Base-by-base conservation (phyloP, 1,140 invertebrate species). In the Eumaeus atala region DNA sequence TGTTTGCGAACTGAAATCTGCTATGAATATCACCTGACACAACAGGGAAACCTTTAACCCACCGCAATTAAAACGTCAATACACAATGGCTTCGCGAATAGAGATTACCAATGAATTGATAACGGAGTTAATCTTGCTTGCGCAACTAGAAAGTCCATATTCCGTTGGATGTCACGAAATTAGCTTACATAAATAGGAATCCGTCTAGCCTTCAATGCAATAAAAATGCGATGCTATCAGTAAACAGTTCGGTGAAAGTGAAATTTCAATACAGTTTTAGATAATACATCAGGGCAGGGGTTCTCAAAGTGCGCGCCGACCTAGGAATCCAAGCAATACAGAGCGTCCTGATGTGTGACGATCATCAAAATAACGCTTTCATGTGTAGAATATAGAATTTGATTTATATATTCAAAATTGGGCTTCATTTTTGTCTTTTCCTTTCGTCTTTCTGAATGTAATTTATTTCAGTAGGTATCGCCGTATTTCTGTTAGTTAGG, bases 221-320 rank as follows among this genome's bases (percentile, higher is more conserved):
- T 70, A 74, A 67, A 58, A 62, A 68, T 67, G 56, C 58, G 55
- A 48, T 55, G 53, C 57, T 59, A 66, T 67, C 64, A 69, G 66
- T 66, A 73, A 74, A 77, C 68, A 70, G 65, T 72, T 62, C 48
- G 59, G 77, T 73, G 77, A 81, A 81, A 81, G 77, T 76, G 66
- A 72, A 67, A 73, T 75, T 78, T 76, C 70, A 73, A 74, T 75
- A 70, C 64, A 65, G 61, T 70, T 71, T 67, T 66, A 74, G 65
- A 66, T 61, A 67, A 76, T 58, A 57, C 60, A 54, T 72, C 54
- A 68, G 70, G 67, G 61, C 74, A 74, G 21, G 2, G 21, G 21
- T 28, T 28, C 21, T 6, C 21, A 28, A 6, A 28, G 21, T 6
- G 21, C 21, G 21, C 21, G 21, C 2, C 21, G 21, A 2, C 21